A percentile compares a stretch with the other conserved stretches of the same genome.
Conservation (phyloP, 2,113 vertebrate genomes). For the Arenaria interpres region DNA sequence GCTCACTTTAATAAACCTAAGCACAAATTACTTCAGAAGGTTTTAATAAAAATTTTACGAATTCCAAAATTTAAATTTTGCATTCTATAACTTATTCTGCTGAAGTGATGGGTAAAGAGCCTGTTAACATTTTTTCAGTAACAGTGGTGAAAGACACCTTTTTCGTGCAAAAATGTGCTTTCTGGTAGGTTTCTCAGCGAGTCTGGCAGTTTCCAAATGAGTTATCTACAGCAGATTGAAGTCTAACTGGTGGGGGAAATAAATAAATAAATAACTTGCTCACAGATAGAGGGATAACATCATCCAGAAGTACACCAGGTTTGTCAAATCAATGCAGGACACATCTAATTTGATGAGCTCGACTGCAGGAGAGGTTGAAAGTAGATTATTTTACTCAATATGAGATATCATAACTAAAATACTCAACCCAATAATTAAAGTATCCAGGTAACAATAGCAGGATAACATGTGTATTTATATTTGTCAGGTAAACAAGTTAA, state of each 20-base stretch:
- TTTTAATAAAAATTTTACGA: background rate
- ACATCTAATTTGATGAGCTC: conserved; percentile 8
- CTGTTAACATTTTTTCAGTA: background rate
- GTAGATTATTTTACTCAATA: conserved; percentile 58
- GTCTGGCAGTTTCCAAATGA: background rate
- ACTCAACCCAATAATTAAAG: conserved; percentile 48
- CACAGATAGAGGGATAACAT: background rate
- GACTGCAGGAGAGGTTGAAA: background rate
- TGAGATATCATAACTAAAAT: conserved; percentile 58
- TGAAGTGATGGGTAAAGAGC: background rate
- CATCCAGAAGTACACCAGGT: background rate
- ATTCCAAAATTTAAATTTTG: background rate
- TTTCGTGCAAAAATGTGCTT: background rate
- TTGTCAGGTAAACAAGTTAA: conserved; percentile 40
- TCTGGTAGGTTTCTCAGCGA: background rate
- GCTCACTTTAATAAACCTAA: background rate
- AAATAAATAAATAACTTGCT: background rate
- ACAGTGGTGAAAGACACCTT: background rate
- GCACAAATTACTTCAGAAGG: background rate
- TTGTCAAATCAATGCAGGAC: conserved; percentile 8
- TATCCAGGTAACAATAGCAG: conserved; percentile 46
- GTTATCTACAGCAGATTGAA: background rate
- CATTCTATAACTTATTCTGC: background rate
- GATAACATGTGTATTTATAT: conserved; percentile 26
- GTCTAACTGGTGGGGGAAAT: background rate